A percentile compares a stretch with the other conserved stretches of the same genome.
Evolutionary conservation across 2,888 invertebrate genomes (phyloP).

Genomic region (Epistrophe grossulariae): DNA sequence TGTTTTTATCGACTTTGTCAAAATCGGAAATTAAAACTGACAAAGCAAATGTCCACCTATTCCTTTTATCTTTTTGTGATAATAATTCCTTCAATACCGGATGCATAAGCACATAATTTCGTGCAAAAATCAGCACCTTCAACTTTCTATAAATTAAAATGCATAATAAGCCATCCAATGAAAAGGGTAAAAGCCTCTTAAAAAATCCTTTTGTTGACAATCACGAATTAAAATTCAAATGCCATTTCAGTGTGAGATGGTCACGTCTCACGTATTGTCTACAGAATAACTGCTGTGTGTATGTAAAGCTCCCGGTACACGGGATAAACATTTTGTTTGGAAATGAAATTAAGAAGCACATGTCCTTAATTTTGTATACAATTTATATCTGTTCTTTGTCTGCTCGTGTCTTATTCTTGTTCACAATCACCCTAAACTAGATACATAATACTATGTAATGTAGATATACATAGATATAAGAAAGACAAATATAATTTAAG

Average conservation of each 20-base stretch:
- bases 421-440: slow-evolving; percentile 25
- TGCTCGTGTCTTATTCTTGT: slow-evolving; percentile 4
- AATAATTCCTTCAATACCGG: slow-evolving; percentile 25
- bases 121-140: neutral
- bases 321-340: slow-evolving; percentile 47
- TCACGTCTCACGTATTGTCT: slow-evolving; percentile 50
- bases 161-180: slow-evolving; percentile 27
- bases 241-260: slow-evolving; percentile 59
- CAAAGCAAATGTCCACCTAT: slow-evolving; percentile 34
- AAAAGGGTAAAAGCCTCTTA: neutral
- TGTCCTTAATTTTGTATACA: neutral
- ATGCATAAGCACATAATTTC: slow-evolving; percentile 36
- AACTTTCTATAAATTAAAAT: slow-evolving; percentile 30
- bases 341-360: slow-evolving; percentile 45
- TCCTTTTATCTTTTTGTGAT: neutral
- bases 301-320: slow-evolving; percentile 5
- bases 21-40: slow-evolving; percentile 59
- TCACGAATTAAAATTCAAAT: slow-evolving; percentile 66
- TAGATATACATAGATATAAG: neutral
- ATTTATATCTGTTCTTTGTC: slow-evolving; percentile 26
- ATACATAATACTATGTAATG: slow-evolving; percentile 23
- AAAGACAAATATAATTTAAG: slow-evolving; percentile 41
- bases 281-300: slow-evolving; percentile 1
- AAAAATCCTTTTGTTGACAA: slow-evolving; percentile 13
- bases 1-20: slow-evolving; percentile 1